Conservation (phyloP, 2,113 vertebrate species). For the Petrocephalus microphthalmus region DNA sequence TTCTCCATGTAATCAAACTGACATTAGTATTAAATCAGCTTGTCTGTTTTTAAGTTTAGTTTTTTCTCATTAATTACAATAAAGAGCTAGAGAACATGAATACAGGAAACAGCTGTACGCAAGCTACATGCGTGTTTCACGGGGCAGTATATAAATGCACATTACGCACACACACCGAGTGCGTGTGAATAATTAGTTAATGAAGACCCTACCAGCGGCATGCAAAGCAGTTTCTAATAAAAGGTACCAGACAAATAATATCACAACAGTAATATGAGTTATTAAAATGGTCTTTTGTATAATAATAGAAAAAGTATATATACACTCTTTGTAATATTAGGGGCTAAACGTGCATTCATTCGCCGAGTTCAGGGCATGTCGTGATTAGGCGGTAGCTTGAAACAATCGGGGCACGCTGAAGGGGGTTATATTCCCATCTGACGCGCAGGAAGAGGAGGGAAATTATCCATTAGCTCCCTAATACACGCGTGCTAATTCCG, state of each 20-base stretch:
- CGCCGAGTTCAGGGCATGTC: background rate
- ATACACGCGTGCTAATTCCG: constrained; percentile 3
- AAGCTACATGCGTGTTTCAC: background rate
- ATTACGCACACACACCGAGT: background rate
- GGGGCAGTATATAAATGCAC: background rate
- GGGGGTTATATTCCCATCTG: constrained; percentile 2
- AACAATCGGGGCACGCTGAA: background rate
- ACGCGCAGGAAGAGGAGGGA: background rate
- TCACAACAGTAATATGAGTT: background rate
- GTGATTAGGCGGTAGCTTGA: background rate
- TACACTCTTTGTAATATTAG: background rate
- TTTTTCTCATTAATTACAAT: background rate
- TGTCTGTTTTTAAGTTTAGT: background rate
- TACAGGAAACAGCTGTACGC: background rate
- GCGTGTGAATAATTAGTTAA: background rate
- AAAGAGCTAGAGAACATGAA: background rate
- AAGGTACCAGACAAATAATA: constrained; percentile 8
- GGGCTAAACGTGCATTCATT: constrained; percentile 12
- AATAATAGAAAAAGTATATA: background rate
- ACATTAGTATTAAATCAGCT: background rate
- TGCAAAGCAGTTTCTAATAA: constrained; percentile 1
- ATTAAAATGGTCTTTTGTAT: background rate
- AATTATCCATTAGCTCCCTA: constrained; percentile 5
- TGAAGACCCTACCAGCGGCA: background rate
- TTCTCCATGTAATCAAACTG: background rate